Conservation (phyloP, 37 sponge, comb jelly and placozoan genomes). For the Tethya wilhelma region DNA sequence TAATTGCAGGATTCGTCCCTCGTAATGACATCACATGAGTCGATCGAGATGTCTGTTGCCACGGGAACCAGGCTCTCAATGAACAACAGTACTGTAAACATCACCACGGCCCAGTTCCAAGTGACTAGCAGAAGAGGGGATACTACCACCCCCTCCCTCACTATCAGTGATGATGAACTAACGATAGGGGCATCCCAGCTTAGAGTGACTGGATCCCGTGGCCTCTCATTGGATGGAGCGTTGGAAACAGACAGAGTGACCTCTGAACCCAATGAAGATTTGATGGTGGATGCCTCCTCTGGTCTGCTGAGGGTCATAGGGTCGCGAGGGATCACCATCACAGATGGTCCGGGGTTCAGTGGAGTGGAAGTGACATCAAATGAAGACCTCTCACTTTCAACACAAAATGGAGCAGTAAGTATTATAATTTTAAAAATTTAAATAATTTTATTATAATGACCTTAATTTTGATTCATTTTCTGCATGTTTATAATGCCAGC, state of each 20-base stretch:
- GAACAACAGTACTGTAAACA: conserved; percentile 8
- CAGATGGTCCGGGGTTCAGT: conserved; percentile 12
- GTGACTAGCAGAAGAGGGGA: no score
- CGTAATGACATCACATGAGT: conserved; percentile 18
- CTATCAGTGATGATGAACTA: conserved; percentile 15
- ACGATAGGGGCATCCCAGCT: conserved; percentile 33
- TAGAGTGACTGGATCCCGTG: conserved; percentile 47
- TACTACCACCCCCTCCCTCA: conserved; percentile 4
- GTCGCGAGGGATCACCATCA: conserved; percentile 12
- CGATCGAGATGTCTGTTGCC: conserved; percentile 19
- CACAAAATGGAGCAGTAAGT: conserved; percentile 26
- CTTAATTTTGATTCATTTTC: no score
- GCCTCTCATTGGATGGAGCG: conserved; percentile 40
- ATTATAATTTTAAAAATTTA: no score
- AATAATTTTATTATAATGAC: no score
- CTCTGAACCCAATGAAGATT: conserved; percentile 18
- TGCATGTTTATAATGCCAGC: no score
- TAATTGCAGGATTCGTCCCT: conserved; percentile 32
- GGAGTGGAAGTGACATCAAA: conserved; percentile 31
- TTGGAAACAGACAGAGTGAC: conserved; percentile 20
- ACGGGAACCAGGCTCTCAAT: conserved; percentile 2
- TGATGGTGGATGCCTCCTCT: conserved; percentile 34
- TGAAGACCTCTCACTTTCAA: conserved; percentile 5
- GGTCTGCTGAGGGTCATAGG: conserved; percentile 33
- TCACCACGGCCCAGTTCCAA: no score